These are phyloP conservation scores for Druon quercuslanigerum DNA, from an alignment of 1,140 invertebrate genomes.

Conservation along the genomic window DNA sequence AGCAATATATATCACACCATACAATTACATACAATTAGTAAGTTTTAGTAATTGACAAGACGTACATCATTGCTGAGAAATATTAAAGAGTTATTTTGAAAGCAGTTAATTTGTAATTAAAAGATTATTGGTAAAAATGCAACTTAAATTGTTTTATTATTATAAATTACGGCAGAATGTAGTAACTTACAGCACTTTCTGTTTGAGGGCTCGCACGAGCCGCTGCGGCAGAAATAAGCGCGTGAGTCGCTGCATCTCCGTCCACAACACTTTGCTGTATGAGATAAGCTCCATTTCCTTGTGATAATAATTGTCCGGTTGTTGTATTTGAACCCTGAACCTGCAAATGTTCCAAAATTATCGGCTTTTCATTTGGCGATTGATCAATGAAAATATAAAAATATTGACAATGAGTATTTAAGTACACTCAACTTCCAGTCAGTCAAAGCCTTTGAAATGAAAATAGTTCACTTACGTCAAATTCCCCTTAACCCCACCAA, in stretches of 20 bases:
- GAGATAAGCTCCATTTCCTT: slow-evolving; percentile 78
- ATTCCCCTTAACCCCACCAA: too few relatives aligned
- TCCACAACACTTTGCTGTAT: slow-evolving; percentile 82
- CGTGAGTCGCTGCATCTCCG: slow-evolving; percentile 76
- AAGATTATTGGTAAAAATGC: slow-evolving; percentile 1
- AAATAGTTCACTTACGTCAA: too few relatives aligned
- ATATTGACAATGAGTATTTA: slow-evolving; percentile 68
- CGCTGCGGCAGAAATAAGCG: slow-evolving; percentile 78
- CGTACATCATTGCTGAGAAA: background rate
- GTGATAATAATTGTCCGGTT: slow-evolving; percentile 76
- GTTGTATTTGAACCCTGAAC: slow-evolving; percentile 75
- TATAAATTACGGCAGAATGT: background rate
- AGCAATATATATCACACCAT: background rate
- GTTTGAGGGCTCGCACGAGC: slow-evolving; percentile 85
- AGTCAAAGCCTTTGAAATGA: too few relatives aligned
- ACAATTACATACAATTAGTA: background rate
- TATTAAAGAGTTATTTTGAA: background rate
- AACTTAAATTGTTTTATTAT: background rate
- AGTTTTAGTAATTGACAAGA: background rate
- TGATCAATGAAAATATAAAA: slow-evolving; percentile 63
- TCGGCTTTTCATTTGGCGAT: slow-evolving; percentile 6
- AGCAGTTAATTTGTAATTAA: slow-evolving; percentile 36
- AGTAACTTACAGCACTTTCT: slow-evolving; percentile 76
- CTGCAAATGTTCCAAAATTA: slow-evolving; percentile 46
- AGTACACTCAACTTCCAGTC: too few relatives aligned